Evolutionary conservation across 2,113 vertebrate species (phyloP), one percentile per base, ranked within the genome.

Genomic region (Forbesichthys papilliferus): DNA sequence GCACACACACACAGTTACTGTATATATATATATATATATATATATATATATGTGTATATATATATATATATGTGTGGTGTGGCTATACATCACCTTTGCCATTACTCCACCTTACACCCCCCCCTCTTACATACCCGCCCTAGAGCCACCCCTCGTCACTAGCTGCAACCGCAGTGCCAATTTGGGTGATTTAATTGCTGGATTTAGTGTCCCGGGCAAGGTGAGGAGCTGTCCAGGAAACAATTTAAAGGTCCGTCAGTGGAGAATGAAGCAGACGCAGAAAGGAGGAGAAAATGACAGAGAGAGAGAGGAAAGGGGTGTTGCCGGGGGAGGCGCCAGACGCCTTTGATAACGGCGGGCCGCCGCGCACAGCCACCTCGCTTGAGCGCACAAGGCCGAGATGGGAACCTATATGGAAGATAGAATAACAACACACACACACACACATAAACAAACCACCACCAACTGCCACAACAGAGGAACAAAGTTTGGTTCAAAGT

Each of bases 141-240:
- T 70, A 20, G 20, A 20, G 20, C 20, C 20, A 20, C 69, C 71
- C 67, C 68, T 67, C 79, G 66, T 71, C 62, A 18, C 65, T 56
- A 68, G 68, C 71, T 80, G 85, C 61, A 53, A 73, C 81, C 79
- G 74, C 56, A 71, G 66, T 80, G 69, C 75, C 88, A 89, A 86
- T 87, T 86, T 81, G 60, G 67, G 64, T 87, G 82, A 85, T 89
- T 87, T 88, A 87, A 89, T 87, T 91, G 84, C 73, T 76, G 79
- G 84, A 86, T 88, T 87, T 88, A 88, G 84, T 77, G 81, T 86
- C 74, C 74, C 63, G 70, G 86, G 82, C 76, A 87, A 88, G 85
- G 79, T 88, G 73, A 88, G 86, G 83, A 74, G 71, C 74, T 83
- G 78, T 82, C 82, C 71, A 61, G 64, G 59, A 84, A 81, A 86